Base-by-base conservation (phyloP, 1,140 invertebrate species). In the Bombus superbus region DNA sequence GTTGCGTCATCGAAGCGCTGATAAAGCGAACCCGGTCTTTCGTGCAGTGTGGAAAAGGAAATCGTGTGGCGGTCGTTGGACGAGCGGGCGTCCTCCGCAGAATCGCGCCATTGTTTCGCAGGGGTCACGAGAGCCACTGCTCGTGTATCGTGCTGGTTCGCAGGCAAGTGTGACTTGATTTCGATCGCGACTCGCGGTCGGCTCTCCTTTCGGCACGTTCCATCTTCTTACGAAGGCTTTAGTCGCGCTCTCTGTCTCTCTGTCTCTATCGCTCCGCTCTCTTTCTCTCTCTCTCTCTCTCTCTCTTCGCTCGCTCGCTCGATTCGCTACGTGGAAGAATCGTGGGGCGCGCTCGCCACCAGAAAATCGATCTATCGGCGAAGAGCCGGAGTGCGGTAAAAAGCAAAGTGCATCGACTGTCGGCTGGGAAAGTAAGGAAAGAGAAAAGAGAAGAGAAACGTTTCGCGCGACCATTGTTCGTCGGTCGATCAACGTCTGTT, bases 391-490 rank as follows among this genome's bases (percentile, higher is more conserved):
- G 22, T 22, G 57, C 8, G 81, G 32, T 38, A 25, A 73, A 68
- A 59, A 22, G 75, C 15, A 64, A 40, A 66, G 62, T 38, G 66
- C 22, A 15, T 73, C 62, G 86, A 53, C 62, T 38, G 35, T 18
- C 18, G 44, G 57, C 35, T n/a, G 53, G 15, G 74, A 83, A 66
- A 86, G 47, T 66, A 88, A 68, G 69, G 44, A 83, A 81, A 76
- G 64, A 85, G 66, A 78, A 86, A 80, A 75, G 72, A 84, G 71
- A 81, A 83, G 79, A 86, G 79, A 64, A 80, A 74, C 71, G 82
- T 76, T 88, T 88, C 57, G 42, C 68, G 53, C 88, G 85, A 92
- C 83, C 91, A 92, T 91, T 91, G 90, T 91, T 88, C 84, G 83
- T 88, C 89, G 87, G 89, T 89, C 90, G 90, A 90, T 88, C 80